These are phyloP conservation scores for Thunnus maccoyii DNA, from an alignment of 2,113 vertebrate genomes.

Conservation along the genomic window DNA sequence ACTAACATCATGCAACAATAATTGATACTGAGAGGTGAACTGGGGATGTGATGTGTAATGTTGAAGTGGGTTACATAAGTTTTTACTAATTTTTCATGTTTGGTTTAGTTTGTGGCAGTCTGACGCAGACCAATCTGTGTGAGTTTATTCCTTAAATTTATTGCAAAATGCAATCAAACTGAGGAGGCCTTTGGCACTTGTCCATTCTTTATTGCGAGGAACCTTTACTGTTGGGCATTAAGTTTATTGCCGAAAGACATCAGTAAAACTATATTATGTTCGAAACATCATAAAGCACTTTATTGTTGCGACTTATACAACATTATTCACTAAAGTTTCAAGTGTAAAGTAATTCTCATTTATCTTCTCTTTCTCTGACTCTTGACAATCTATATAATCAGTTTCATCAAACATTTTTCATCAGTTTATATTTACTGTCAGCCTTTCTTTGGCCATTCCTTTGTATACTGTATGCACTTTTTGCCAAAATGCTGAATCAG, in stretches of 20 bases:
- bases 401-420: neutral
- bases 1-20: constrained; percentile 21
- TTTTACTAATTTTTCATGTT: constrained; percentile 4
- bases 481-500: neutral
- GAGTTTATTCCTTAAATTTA: constrained; percentile 8
- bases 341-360: neutral
- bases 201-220: constrained; percentile 1
- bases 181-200: constrained; percentile 4
- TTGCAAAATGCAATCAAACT: constrained; percentile 21
- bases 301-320: constrained; percentile 20
- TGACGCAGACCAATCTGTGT: neutral
- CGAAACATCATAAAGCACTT: constrained; percentile 21
- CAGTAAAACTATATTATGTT: neutral
- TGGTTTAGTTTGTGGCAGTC: constrained; percentile 7
- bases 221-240: constrained; percentile 7
- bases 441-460: neutral
- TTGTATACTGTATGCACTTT: neutral
- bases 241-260: constrained; percentile 17
- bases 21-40: constrained; percentile 43
- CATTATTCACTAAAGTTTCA: constrained; percentile 1
- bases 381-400: neutral
- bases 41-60: constrained; percentile 12
- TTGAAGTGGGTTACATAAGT: neutral
- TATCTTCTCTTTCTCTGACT: neutral
- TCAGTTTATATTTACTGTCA: neutral